These are phyloP conservation scores for Oryzias curvinotus DNA, from an alignment of 2,113 vertebrate species.

Conservation along the genomic window DNA sequence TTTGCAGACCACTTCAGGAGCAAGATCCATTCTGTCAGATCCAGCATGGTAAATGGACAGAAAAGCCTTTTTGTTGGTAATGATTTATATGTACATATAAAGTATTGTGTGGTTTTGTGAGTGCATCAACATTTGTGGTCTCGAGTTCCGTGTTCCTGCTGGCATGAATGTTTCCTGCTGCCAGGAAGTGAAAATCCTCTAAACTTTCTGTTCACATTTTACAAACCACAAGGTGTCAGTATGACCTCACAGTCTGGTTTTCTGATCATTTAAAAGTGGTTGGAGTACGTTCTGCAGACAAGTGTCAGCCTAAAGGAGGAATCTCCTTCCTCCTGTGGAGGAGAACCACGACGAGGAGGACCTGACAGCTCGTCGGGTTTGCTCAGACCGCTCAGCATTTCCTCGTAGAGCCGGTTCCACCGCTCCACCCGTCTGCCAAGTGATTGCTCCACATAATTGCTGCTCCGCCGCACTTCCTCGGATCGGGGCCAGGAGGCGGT, in stretches of 20 bases:
- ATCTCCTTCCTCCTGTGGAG: not conserved
- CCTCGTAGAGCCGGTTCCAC: constrained; percentile 74
- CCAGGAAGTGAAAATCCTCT: not conserved
- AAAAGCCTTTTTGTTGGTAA: no score
- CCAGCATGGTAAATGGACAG: no score
- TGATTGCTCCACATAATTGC: not conserved
- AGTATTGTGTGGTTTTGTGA: no score
- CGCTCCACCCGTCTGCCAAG: constrained; percentile 27
- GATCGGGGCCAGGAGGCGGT: constrained; percentile 15
- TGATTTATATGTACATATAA: no score
- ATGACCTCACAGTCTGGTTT: no score
- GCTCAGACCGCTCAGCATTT: constrained; percentile 52
- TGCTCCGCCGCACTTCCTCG: constrained; percentile 28
- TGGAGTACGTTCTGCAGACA: not conserved
- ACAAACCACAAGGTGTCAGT: not conserved
- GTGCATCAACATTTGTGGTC: no score
- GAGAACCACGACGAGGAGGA: not conserved
- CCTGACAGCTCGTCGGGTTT: not conserved
- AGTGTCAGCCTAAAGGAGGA: not conserved
- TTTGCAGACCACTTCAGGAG: no score
- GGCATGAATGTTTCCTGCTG: not conserved
- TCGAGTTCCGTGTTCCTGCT: no score
- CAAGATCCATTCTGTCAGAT: no score
- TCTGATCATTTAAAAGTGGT: no score
- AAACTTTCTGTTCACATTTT: not conserved